Evolutionary conservation across 2,797 vertebrate genomes (phyloP).

Genomic region (Menidia menidia): DNA sequence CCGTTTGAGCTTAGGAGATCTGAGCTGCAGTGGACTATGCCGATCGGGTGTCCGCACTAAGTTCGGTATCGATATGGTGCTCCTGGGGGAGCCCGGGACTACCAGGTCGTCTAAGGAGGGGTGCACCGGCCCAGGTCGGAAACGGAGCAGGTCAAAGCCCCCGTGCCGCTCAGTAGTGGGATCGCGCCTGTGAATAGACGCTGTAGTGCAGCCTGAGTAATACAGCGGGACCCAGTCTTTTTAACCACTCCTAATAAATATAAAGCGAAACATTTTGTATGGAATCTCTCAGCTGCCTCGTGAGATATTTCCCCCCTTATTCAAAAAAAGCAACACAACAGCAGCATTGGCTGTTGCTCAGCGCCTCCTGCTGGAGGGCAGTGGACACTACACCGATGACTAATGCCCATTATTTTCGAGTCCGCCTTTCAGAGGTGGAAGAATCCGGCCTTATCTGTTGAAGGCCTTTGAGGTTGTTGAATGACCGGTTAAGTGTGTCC

Average conservation of each 20-base stretch:
- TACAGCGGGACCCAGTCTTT: constrained; percentile 69
- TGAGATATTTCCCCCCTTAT: too few relatives aligned
- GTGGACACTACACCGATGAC: too few relatives aligned
- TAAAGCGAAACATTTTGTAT: too few relatives aligned
- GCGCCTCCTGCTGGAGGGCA: too few relatives aligned
- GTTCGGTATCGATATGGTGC: constrained; percentile 70
- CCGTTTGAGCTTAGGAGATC: constrained; percentile 54
- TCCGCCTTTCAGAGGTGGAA: too few relatives aligned
- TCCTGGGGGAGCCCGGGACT: constrained; percentile 64
- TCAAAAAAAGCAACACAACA: too few relatives aligned
- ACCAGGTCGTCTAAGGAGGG: constrained; percentile 75
- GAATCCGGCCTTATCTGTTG: too few relatives aligned
- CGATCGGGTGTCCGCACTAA: constrained; percentile 61
- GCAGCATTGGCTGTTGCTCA: too few relatives aligned
- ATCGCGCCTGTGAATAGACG: constrained; percentile 74
- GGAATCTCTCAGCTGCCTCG: too few relatives aligned
- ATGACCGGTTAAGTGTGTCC: too few relatives aligned
- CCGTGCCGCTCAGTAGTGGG: constrained; percentile 76
- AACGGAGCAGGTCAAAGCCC: constrained; percentile 80
- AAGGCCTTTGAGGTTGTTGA: too few relatives aligned
- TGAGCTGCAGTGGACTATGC: constrained; percentile 62
- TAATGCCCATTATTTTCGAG: too few relatives aligned
- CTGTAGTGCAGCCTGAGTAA: constrained; percentile 65
- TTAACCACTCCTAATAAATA: not conserved
- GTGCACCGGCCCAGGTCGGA: constrained; percentile 76